phyloP scores from a whole-genome alignment of 2,888 invertebrate species.

The Drosophila maculinotata region DNA sequence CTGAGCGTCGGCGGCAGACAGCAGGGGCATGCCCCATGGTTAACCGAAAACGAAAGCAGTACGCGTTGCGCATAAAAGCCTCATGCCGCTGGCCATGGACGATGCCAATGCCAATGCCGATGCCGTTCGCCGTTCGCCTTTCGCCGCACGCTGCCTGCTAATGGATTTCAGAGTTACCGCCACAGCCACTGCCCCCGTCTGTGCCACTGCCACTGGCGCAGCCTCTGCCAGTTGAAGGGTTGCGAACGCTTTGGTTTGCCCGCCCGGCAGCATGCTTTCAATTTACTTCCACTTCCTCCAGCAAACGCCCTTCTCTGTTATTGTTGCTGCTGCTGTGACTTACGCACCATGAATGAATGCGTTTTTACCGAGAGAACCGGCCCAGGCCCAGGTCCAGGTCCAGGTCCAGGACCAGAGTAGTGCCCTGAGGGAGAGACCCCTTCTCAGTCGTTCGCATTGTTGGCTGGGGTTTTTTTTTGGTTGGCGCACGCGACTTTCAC shows the following conservation, averaged over 20 bases:
- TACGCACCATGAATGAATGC: slow-evolving; percentile 81
- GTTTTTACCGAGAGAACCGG: slow-evolving; percentile 44
- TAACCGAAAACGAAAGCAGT: slow-evolving; percentile 82
- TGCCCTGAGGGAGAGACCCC: slow-evolving; percentile 43
- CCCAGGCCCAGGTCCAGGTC: no score
- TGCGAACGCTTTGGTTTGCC: slow-evolving; percentile 57
- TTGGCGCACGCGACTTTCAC: slow-evolving; percentile 82
- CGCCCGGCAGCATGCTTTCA: slow-evolving; percentile 75
- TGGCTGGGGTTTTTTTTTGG: slow-evolving; percentile 55
- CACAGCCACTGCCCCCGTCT: slow-evolving; percentile 21
- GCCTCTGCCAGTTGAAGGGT: slow-evolving; percentile 67
- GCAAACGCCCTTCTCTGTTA: slow-evolving; percentile 44
- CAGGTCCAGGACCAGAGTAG: no score
- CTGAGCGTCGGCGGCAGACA: slow-evolving; percentile 32
- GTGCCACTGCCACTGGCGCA: slow-evolving; percentile 5
- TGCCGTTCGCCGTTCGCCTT: slow-evolving; percentile 29
- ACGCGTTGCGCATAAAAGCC: slow-evolving; percentile 81
- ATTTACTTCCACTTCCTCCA: slow-evolving; percentile 74
- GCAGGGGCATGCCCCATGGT: slow-evolving; percentile 78
- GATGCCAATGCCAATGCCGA: slow-evolving; percentile 12
- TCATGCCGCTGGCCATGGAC: slow-evolving; percentile 52
- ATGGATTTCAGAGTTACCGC: slow-evolving; percentile 71
- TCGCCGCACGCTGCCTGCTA: slow-evolving; percentile 73
- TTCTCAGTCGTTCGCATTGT: slow-evolving; percentile 13
- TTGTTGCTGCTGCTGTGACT: slow-evolving; percentile 69